Percentiles rank a stretch among this genome's conserved stretches.
Conservation (phyloP, 2,888 invertebrate genomes). For the Rotaria sp. region DNA sequence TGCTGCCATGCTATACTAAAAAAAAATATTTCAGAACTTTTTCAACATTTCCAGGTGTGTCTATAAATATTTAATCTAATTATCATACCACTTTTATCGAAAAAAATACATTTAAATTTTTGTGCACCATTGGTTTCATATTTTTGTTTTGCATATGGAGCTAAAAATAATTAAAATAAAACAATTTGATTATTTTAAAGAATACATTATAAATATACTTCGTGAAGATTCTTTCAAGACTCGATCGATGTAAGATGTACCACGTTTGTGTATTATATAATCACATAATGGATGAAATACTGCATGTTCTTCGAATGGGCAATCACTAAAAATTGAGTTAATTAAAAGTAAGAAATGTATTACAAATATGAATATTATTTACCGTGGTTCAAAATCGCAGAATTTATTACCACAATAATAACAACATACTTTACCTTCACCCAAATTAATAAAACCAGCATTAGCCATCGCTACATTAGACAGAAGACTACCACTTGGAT, state of each 20-base stretch:
- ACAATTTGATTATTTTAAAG: not conserved
- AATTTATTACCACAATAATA: constrained; percentile 12
- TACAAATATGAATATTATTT: not conserved
- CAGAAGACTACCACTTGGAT: not conserved
- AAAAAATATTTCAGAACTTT: too few species aligned
- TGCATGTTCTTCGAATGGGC: constrained; percentile 14
- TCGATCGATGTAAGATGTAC: not conserved
- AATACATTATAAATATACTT: not conserved
- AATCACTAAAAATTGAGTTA: not conserved
- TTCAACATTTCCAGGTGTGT: too few species aligned
- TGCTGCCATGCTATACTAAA: too few species aligned
- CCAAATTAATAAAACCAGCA: constrained; percentile 9
- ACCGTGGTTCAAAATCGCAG: not conserved
- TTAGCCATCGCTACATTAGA: not conserved
- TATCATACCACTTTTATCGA: not conserved
- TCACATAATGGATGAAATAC: not conserved
- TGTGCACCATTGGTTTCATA: not conserved
- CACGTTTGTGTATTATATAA: not conserved
- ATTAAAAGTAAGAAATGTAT: too few species aligned
- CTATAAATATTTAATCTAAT: too few species aligned
- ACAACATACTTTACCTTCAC: not conserved
- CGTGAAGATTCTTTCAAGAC: not conserved
- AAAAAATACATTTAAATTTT: not conserved
- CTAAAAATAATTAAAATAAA: not conserved
- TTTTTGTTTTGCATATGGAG: not conserved